These are phyloP conservation scores for Falco punctatus DNA, from an alignment of 2,113 vertebrate genomes.

Conservation along the genomic window DNA sequence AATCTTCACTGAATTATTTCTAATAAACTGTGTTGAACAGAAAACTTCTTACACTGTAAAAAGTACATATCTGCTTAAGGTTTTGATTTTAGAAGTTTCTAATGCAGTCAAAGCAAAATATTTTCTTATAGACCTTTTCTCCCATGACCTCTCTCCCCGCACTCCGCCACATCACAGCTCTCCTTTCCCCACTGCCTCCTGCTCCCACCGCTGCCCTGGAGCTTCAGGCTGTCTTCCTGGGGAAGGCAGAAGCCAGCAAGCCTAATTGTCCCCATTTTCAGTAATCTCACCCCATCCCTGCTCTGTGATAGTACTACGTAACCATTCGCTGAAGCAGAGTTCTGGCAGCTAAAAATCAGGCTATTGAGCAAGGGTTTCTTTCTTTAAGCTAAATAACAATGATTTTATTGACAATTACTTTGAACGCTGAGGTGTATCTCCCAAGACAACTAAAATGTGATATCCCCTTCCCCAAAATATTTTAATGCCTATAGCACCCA, in stretches of 20 bases:
- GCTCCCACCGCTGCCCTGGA: accelerated
- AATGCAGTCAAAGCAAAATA: not conserved
- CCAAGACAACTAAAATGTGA: not conserved
- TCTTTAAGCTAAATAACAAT: not conserved
- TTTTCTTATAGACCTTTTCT: not conserved
- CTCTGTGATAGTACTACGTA: not conserved
- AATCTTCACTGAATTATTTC: not conserved
- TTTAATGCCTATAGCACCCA: not conserved
- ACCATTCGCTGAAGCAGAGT: not conserved
- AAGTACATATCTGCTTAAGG: not conserved
- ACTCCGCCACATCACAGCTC: not conserved
- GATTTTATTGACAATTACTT: not conserved
- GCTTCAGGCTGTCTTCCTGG: not conserved
- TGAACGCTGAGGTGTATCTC: not conserved
- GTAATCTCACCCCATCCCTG: not conserved
- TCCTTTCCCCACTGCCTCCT: not conserved
- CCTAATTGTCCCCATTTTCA: not conserved
- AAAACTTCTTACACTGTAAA: not conserved
- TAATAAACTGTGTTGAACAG: not conserved
- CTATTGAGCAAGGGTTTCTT: not conserved
- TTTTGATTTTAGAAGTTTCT: not conserved
- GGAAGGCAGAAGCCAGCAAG: not conserved
- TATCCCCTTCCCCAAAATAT: not conserved
- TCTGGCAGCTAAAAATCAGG: not conserved
- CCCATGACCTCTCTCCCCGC: not conserved